Evolutionary conservation across 2,113 vertebrate genomes (phyloP), one percentile per base, ranked within the genome.

Genomic region (Epinephelus cyanopodus): DNA sequence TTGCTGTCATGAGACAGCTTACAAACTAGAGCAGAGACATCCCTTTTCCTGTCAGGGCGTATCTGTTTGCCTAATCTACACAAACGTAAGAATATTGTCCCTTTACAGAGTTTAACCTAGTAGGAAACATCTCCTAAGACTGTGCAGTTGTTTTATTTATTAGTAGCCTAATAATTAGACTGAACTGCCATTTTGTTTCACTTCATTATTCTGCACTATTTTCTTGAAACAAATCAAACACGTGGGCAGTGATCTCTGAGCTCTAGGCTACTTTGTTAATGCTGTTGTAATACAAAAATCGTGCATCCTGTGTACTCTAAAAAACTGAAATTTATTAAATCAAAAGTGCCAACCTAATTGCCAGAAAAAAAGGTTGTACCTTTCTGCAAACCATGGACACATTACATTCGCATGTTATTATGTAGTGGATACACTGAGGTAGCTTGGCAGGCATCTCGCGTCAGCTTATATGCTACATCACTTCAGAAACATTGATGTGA

Each of bases 31-130:
- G 8, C 60, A 50, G 66, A 81, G 66, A 83, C 86, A 73, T 89
- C 58, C 62, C 54, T 62, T 85, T 86, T 92, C 83, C 92, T 89
- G 84, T 75, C 70, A 81, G 47, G 27, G 11, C 62, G 58, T 58
- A 87, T 87, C 77, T 91, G 87, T 85, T 89, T 84, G 72, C 60
- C 82, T 74, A 83, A 90, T 88, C 81, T 88, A 29, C 79, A 83
- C 72, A 80, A 81, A 79, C 11, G 17, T 66, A 73, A 72, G 63
- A 54, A 42, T 58, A 62, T 48, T 54, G 67, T 60, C 15, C 25
- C 12, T 57, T 79, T 63, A 17, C 37, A 58, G n/a, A 63, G 29
- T 86, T 69, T 50, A n/a, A 74, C 64, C n/a, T 21, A 1, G 9
- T 18, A 25, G 25, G 45, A 65, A 50, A 61, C 29, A 37, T 29